These are phyloP conservation scores for Pseudanteris insignis DNA, from an alignment of 2,888 invertebrate genomes.

Conservation along the genomic window DNA sequence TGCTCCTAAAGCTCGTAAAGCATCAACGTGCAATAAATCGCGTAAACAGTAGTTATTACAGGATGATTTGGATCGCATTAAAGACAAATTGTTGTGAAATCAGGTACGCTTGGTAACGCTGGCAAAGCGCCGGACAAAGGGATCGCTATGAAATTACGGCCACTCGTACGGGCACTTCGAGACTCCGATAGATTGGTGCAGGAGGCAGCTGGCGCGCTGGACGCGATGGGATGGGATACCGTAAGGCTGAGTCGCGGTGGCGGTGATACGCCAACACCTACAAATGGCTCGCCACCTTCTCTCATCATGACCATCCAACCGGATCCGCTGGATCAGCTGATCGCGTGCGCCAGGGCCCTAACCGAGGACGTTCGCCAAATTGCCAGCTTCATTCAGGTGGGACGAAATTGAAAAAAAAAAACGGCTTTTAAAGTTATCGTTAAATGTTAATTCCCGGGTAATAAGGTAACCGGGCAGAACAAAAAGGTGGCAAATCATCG, in stretches of 20 bases:
- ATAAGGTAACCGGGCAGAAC: no score
- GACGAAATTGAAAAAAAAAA: no score
- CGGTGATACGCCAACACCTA: slow-evolving; percentile 64
- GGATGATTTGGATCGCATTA: background rate
- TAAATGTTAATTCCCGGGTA: no score
- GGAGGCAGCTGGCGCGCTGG: slow-evolving; percentile 78
- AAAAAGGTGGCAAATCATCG: no score
- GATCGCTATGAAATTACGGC: slow-evolving; percentile 77
- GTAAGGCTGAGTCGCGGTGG: slow-evolving; percentile 71
- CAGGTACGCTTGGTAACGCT: slow-evolving; percentile 81
- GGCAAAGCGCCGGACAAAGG: slow-evolving; percentile 83
- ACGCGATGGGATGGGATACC: slow-evolving; percentile 82
- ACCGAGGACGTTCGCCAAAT: slow-evolving; percentile 90
- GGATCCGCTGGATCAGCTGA: slow-evolving; percentile 88
- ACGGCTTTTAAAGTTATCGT: no score
- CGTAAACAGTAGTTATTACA: background rate
- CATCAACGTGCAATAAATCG: background rate
- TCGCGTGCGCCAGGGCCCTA: slow-evolving; percentile 85
- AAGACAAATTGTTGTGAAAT: slow-evolving; percentile 22
- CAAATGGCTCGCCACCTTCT: slow-evolving; percentile 68
- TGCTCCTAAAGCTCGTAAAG: no score
- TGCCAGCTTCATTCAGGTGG: slow-evolving; percentile 83
- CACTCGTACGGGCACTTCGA: slow-evolving; percentile 80
- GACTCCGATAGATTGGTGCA: slow-evolving; percentile 84
- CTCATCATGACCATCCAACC: slow-evolving; percentile 65